Conservation (phyloP, 2,113 vertebrate species). For the Chloroceryle aenea region DNA sequence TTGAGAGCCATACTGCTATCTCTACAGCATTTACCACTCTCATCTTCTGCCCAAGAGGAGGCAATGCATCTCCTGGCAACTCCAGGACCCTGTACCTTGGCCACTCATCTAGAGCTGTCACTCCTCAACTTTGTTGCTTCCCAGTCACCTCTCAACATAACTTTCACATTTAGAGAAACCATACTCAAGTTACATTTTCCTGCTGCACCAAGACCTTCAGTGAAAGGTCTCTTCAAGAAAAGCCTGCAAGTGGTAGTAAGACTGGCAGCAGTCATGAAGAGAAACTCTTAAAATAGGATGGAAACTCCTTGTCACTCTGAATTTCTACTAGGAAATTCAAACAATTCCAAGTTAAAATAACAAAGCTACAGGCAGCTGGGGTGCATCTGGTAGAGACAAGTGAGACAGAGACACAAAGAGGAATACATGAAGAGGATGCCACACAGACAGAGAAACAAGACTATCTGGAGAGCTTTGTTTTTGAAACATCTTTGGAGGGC, state of each 20-base stretch:
- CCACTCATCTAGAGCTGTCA: neutral
- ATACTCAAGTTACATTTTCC: neutral
- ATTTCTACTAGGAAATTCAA: neutral
- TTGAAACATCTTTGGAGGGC: neutral
- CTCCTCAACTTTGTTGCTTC: neutral
- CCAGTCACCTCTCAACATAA: neutral
- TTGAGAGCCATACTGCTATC: neutral
- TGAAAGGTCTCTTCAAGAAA: neutral
- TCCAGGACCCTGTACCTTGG: neutral
- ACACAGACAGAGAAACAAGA: neutral
- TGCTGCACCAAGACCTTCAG: neutral
- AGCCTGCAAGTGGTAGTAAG: neutral
- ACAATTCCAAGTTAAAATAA: neutral
- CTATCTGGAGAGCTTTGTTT: constrained; percentile 33
- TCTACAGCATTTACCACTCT: neutral
- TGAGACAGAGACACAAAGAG: neutral
- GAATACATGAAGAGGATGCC: neutral
- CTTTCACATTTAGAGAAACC: neutral
- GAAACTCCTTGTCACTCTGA: neutral
- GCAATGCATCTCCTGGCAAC: neutral
- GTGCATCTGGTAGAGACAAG: neutral
- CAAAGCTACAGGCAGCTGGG: neutral
- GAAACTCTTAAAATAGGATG: neutral
- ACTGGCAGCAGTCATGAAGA: neutral
- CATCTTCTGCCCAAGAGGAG: neutral